These are phyloP conservation scores for Beroe forskalii DNA, from an alignment of 37 sponge, comb jelly and placozoan genomes.

Conservation along the genomic window DNA sequence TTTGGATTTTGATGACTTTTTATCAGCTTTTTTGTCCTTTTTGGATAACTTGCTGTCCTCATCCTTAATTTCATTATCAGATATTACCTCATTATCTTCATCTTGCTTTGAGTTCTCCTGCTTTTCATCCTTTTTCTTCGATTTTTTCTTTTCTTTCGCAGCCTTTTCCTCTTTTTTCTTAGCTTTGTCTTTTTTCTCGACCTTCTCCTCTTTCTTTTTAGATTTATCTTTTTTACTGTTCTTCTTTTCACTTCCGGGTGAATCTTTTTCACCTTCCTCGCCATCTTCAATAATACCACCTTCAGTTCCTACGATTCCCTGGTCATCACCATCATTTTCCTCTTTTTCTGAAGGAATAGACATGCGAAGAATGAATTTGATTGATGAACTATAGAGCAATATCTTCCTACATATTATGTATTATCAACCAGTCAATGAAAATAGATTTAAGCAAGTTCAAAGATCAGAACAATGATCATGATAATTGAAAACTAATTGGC, in stretches of 20 bases:
- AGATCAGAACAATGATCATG: too few species aligned
- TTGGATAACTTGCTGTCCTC: not conserved
- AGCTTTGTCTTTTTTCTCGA: not conserved
- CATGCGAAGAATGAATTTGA: too few species aligned
- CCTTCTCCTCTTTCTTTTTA: not conserved
- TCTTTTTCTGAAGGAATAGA: too few species aligned
- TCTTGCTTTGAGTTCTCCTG: not conserved
- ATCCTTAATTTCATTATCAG: not conserved
- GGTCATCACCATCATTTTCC: too few species aligned
- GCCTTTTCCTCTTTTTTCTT: not conserved
- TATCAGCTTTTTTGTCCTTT: not conserved
- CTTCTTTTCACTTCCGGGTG: too few species aligned
- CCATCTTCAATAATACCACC: not conserved
- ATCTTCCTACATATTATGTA: too few species aligned
- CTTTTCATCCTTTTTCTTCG: not conserved
- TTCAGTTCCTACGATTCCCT: too few species aligned
- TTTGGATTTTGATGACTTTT: not conserved
- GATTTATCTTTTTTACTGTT: not conserved
- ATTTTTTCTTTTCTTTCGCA: not conserved
- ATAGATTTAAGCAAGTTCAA: too few species aligned
- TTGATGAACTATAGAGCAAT: too few species aligned
- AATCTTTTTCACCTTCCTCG: not conserved
- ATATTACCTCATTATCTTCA: not conserved
- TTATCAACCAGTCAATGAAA: too few species aligned
- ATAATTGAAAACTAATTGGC: too few species aligned